Evolutionary conservation across 2,797 vertebrate species (phyloP).

Genomic region (Tragelaphus eurycerus): DNA sequence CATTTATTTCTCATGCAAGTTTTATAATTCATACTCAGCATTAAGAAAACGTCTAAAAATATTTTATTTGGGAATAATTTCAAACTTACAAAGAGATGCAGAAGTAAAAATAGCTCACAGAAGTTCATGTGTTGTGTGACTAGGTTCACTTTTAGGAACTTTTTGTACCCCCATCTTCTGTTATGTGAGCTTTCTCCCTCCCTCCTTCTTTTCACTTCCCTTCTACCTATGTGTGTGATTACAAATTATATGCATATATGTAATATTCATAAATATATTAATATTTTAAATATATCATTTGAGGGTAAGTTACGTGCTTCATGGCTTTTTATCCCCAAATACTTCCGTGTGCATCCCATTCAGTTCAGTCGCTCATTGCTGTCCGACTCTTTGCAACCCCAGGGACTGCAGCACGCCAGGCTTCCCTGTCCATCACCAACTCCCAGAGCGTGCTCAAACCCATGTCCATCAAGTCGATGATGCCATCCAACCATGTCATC

Average conservation of each 20-base stretch:
- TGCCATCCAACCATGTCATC: neutral
- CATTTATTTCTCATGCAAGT: neutral
- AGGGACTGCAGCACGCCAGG: neutral
- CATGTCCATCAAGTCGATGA: neutral
- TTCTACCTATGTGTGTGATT: neutral
- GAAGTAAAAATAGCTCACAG: neutral
- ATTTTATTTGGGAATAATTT: neutral
- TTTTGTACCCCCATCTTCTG: neutral
- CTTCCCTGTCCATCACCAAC: neutral
- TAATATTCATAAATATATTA: neutral
- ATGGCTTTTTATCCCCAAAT: neutral
- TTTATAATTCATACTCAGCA: neutral
- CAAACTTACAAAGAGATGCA: neutral
- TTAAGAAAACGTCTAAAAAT: neutral
- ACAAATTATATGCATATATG: neutral
- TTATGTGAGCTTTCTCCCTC: neutral
- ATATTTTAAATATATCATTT: slow-evolving; percentile 14
- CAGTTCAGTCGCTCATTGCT: neutral
- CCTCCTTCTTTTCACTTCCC: neutral
- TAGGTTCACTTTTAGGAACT: neutral
- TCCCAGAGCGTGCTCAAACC: neutral
- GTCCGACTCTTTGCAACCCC: neutral
- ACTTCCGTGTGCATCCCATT: neutral
- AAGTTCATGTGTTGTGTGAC: neutral
- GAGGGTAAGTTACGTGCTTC: neutral